Evolutionary conservation across 1,140 invertebrate genomes (phyloP), one percentile per base, ranked within the genome.

Genomic region (Micrasema longulum): DNA sequence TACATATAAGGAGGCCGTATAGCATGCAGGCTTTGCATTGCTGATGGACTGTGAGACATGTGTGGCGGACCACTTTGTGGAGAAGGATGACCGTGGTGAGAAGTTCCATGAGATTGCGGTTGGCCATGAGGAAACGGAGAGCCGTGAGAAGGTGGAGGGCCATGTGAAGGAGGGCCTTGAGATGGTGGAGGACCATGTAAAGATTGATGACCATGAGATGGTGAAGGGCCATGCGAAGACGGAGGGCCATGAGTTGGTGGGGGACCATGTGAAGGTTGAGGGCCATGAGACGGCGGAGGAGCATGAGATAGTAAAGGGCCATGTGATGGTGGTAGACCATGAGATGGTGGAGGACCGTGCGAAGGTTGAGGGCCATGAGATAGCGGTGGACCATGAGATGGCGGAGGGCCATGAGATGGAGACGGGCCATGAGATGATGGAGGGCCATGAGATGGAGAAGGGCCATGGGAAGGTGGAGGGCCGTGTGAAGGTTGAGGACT

Each of bases 291-390:
- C n/a, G 20, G 12, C 22, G 50, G 50, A 11, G 50, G 50, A 52
- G 5, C 48, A 22, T 52, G 48, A 18, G 47, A 18, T 16, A 20
- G n/a, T 16, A 20, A 26, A 3, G 53, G 47, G 18, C 47, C 47
- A 22, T 50, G 47, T 52, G 3, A 6, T 20, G 20, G 48, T 5
- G 52, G 52, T 55, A 18, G 52, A 14, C 53, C 53, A 38, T 41
- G 53, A 10, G 53, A 9, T 10, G 53, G 1, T 41, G 50, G 50
- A 0, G 81, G 82, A 73, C 81, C 83, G 7, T 79, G 78, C 0
- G 83, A 78, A 0, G 83, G 77, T 0, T 83, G 79, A 22, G 82
- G 80, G 18, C 53, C 35, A 10, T 36, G 53, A 14, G 35, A 10
- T 16, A 31, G 35, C 9, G 53, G 50, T 26, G 20, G 48, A 3